Evolutionary conservation across 2,113 vertebrate genomes (phyloP), one percentile per base, ranked within the genome.

Genomic region (Oryctolagus cuniculus): DNA sequence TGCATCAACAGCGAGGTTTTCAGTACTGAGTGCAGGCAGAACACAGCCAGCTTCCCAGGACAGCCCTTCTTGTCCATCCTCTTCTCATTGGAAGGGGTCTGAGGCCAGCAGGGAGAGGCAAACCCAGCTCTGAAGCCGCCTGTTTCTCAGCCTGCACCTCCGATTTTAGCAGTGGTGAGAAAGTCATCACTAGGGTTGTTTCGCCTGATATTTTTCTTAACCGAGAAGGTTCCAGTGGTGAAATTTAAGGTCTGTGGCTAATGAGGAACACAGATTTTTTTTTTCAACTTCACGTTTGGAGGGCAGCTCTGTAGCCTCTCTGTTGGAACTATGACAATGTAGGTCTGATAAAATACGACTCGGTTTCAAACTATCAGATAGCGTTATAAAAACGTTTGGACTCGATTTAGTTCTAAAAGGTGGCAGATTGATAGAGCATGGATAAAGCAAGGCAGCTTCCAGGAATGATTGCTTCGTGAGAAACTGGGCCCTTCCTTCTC

Each of bases 361-460:
- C 72, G 16, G 83, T 95, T 95, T 96, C 93, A 90, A 94, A 93
- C 93, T 96, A 96, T 97, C 95, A 93, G 84, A 95, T 96, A 91
- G 55, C 96, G 63, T 97, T 96, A 96, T 95, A 91, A 95, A 95
- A 97, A 95, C 95, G 79, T 95, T 93, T 94, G 72, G 83, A 90
- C 91, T 89, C 87, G 83, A 94, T 92, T 96, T 97, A 96, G 78
- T 89, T 96, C 79, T 95, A 72, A 96, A 97, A 96, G 95, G 91
- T 97, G 97, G 93, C 96, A 97, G 97, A 97, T 97, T 97, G 96
- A 97, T 97, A 96, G 97, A 96, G 96, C 97, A 93, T 96, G 93
- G 87, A 96, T 91, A 97, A 97, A 97, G 93, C 75, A 69, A 95
- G 70, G 92, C 93, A 95, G 94, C 93, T 90, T 95, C 93, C n/a